These are phyloP conservation scores for Pelecanus crispus DNA, from an alignment of 2,113 vertebrate species.

Conservation along the genomic window DNA sequence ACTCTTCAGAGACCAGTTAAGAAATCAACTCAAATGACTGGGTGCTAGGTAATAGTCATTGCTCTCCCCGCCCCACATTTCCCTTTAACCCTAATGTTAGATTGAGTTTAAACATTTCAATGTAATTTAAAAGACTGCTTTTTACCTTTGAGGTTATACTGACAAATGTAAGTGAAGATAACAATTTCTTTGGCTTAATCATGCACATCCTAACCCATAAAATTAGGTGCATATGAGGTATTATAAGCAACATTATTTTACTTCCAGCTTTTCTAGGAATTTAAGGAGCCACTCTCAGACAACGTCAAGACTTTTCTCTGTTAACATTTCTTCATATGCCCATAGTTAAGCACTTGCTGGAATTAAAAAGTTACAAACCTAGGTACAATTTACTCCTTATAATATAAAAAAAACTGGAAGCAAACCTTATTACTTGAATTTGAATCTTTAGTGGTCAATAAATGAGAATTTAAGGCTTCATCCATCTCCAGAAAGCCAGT, in stretches of 20 bases:
- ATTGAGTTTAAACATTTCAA: neutral
- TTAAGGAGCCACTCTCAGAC: neutral
- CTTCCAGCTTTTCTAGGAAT: neutral
- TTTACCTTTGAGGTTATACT: neutral
- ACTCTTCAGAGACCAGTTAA: neutral
- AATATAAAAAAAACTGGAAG: neutral
- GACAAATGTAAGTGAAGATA: slow-evolving; percentile 25
- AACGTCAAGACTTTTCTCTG: neutral
- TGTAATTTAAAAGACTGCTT: neutral
- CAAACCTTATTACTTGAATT: neutral
- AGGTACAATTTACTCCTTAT: neutral
- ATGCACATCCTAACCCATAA: neutral
- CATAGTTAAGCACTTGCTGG: neutral
- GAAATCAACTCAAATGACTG: neutral
- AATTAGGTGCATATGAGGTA: neutral
- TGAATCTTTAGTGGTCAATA: neutral
- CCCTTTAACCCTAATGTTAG: neutral
- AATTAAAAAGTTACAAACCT: neutral
- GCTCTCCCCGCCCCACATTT: neutral
- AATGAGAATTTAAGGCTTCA: neutral
- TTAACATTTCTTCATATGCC: neutral
- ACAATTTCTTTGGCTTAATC: neutral
- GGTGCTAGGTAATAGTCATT: neutral
- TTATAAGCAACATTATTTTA: slow-evolving; percentile 1
- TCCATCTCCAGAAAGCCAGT: neutral